Evolutionary conservation across 2,888 invertebrate species (phyloP).

Genomic region (Macrosoma leucophasiata): DNA sequence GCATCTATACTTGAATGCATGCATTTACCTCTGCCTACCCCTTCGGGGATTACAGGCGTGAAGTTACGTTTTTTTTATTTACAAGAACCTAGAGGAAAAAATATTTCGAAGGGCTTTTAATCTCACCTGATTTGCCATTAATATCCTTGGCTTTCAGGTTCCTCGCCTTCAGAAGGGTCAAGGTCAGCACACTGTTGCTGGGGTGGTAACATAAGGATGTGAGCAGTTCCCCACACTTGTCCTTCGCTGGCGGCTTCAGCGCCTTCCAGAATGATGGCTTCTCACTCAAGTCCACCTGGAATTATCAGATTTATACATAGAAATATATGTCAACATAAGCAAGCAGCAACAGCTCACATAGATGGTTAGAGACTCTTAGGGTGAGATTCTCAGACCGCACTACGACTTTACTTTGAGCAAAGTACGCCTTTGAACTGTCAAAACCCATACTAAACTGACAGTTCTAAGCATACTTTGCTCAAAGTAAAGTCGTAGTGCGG

Average conservation of each 20-base stretch:
- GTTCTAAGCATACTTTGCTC: too few species aligned
- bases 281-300: conserved; percentile 91
- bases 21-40: too few species aligned
- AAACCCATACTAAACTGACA: too few species aligned
- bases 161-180: conserved; percentile 93
- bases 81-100: conserved; percentile 67
- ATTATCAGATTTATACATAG: conserved; percentile 16
- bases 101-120: background rate
- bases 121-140: conserved; percentile 91
- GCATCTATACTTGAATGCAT: too few species aligned
- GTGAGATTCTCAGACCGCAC: too few species aligned
- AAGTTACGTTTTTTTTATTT: background rate
- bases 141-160: conserved; percentile 97
- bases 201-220: conserved; percentile 97
- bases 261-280: conserved; percentile 97
- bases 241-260: conserved; percentile 92
- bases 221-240: conserved; percentile 93
- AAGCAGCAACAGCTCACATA: too few species aligned
- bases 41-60: too few species aligned
- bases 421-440: too few species aligned
- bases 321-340: too few species aligned
- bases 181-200: conserved; percentile 93
- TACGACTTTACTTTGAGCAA: too few species aligned
- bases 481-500: too few species aligned
- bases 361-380: too few species aligned